Conservation (phyloP, 1,140 invertebrate genomes). For the Littorina saxatilis region DNA sequence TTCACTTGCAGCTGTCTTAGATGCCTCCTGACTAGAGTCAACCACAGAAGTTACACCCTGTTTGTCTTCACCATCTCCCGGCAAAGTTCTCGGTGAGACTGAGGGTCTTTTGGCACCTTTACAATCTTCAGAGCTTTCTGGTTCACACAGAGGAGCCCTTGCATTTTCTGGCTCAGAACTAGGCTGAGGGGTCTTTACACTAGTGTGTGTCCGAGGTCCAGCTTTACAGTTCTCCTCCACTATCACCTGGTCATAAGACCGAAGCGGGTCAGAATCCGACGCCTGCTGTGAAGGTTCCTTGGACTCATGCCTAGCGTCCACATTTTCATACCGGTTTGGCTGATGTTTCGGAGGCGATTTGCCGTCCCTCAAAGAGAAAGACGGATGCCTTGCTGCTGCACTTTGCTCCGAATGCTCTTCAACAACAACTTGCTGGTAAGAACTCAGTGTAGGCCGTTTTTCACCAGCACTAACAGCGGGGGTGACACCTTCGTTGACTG, state of each 20-base stretch:
- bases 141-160: background rate
- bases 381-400: background rate
- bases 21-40: background rate
- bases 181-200: too few species aligned
- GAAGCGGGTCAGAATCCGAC: background rate
- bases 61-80: background rate
- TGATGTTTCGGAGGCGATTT: too few species aligned
- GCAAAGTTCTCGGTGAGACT: background rate
- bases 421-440: slow-evolving; percentile 1
- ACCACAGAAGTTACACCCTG: background rate
- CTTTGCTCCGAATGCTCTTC: background rate
- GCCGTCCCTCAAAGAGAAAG: too few species aligned
- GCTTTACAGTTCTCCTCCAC: slow-evolving; percentile 21
- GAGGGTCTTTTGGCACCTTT: background rate
- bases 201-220: too few species aligned
- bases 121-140: background rate
- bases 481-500: too few species aligned
- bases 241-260: slow-evolving; percentile 28
- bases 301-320: background rate
- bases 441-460: background rate
- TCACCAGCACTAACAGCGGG: too few species aligned
- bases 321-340: background rate
- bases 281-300: background rate
- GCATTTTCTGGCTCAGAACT: background rate
- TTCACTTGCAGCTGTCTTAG: background rate